Conservation (phyloP, 2,797 vertebrate species). For the Sebastes trivittatus region DNA sequence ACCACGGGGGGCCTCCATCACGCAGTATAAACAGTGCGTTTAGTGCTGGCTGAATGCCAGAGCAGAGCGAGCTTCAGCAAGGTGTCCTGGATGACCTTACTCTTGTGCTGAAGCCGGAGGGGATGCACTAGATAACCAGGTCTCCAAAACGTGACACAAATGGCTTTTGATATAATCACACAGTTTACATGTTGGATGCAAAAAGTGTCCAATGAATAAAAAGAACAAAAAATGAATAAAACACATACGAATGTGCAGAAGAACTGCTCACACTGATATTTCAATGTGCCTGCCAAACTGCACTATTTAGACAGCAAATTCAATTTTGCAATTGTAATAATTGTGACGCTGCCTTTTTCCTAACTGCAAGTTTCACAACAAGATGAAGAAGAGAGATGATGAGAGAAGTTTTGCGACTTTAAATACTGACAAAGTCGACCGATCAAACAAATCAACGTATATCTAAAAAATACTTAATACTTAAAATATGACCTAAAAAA, state of each 20-base stretch:
- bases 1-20: conserved; percentile 58
- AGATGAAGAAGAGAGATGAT: background rate
- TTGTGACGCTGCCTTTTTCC: background rate
- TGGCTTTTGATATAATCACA: background rate
- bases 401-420: background rate
- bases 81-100: conserved; percentile 64
- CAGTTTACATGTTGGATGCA: background rate
- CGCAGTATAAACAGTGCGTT: conserved; percentile 61
- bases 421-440: background rate
- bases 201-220: background rate
- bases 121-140: conserved; percentile 16
- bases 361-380: background rate
- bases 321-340: background rate
- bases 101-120: conserved; percentile 6
- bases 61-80: conserved; percentile 35
- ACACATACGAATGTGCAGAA: background rate
- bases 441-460: background rate
- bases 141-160: conserved; percentile 15
- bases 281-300: background rate
- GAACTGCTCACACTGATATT: background rate
- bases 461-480: background rate
- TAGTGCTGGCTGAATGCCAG: conserved; percentile 54
- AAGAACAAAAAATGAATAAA: background rate
- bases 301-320: background rate
- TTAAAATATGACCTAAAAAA: background rate